Conservation (phyloP, 2,888 invertebrate genomes). For the Synanthedon myopaeformis region DNA sequence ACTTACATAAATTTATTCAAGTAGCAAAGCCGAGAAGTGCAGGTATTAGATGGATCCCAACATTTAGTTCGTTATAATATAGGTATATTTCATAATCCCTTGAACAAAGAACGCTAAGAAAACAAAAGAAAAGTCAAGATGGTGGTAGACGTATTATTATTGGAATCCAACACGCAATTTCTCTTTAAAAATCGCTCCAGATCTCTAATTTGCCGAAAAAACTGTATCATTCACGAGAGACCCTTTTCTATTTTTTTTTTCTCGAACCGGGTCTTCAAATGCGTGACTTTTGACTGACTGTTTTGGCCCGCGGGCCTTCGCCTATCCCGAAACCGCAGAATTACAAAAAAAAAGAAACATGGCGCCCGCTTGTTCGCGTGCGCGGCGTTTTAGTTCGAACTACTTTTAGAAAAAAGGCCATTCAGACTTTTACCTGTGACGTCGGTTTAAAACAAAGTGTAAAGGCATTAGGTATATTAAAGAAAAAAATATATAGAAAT, state of each 20-base stretch:
- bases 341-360: conserved; percentile 42
- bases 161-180: conserved; percentile 57
- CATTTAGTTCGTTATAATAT: neutral
- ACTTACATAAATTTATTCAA: no score
- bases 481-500: neutral
- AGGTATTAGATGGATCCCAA: neutral
- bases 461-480: neutral
- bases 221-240: conserved; percentile 59
- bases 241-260: conserved; percentile 42
- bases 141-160: conserved; percentile 51
- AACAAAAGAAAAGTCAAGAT: conserved; percentile 1
- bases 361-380: conserved; percentile 55
- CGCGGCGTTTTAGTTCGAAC: conserved; percentile 39
- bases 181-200: conserved; percentile 39
- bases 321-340: conserved; percentile 41
- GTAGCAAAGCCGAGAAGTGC: no score
- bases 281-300: conserved; percentile 70
- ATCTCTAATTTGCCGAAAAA: conserved; percentile 67
- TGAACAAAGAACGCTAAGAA: neutral
- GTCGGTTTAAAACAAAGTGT: conserved; percentile 11
- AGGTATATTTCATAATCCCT: neutral
- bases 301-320: conserved; percentile 47
- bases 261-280: conserved; percentile 21
- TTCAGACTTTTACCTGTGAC: conserved; percentile 51
- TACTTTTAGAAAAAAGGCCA: conserved; percentile 42